These are phyloP conservation scores for Drosophila austrosaltans DNA, from an alignment of 2,888 invertebrate genomes.

Conservation along the genomic window DNA sequence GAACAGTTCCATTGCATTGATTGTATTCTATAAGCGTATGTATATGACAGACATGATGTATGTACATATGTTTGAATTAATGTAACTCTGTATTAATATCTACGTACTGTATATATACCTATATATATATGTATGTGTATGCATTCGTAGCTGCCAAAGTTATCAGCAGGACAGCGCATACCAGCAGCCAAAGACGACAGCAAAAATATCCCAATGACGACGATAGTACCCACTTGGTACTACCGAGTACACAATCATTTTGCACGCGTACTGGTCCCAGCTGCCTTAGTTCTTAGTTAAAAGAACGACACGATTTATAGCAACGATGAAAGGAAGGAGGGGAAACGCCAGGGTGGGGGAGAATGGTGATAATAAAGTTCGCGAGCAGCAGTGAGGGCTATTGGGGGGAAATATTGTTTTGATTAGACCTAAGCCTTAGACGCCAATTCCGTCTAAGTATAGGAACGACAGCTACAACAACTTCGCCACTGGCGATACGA, in stretches of 20 bases:
- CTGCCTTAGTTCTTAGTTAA: conserved; percentile 21
- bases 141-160: conserved; percentile 24
- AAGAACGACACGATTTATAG: conserved; percentile 14
- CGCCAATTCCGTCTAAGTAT: conserved; percentile 43
- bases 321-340: not conserved
- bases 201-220: conserved; percentile 46
- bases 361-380: not conserved
- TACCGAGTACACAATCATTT: conserved; percentile 39
- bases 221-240: conserved; percentile 47
- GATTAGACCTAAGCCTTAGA: conserved; percentile 31
- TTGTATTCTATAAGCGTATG: not conserved
- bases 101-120: not conserved
- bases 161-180: conserved; percentile 33
- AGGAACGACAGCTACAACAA: conserved; percentile 41
- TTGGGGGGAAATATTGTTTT: conserved; percentile 29
- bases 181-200: conserved; percentile 27
- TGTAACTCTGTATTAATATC: too few relatives aligned
- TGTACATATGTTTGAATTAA: not conserved
- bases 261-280: conserved; percentile 52
- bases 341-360: conserved; percentile 7
- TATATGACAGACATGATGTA: not conserved
- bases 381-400: not conserved
- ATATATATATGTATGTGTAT: conserved; percentile 13
- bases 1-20: not conserved
- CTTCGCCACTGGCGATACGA: conserved; percentile 32